Evolutionary conservation across 1,140 invertebrate genomes (phyloP), one percentile per base, ranked within the genome.

Genomic region (Leptinotarsa undecemlineata): DNA sequence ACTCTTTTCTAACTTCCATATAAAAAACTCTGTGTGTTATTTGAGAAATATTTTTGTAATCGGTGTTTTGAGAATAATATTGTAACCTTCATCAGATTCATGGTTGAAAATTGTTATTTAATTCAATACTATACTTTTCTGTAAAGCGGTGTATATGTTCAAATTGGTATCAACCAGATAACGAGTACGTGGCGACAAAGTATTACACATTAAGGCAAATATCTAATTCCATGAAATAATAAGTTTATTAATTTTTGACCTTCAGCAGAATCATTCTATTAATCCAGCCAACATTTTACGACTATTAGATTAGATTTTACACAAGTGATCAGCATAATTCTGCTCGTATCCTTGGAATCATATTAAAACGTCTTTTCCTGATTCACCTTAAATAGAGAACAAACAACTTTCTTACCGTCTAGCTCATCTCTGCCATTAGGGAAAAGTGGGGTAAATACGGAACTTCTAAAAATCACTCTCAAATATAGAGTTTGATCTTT

Each of bases 161-260:
- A 57, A 57, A 57, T 57, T n/a, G 4, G 51, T 15, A 57, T 17
- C n/a, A 57, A 17, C 51, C 51, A 57, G 51, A 57, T 57, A 57
- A 57, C 17, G 51, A 57, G n/a, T 57, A 57, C 15, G 51, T 57
- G 51, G 51, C 3, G 51, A 57, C 51, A 57, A 57, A 57, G 51
- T 19, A 68, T 47, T 42, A 42, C 19, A 68, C 23, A 68, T 47
- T 23, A 66, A 68, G 15, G 42, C 19, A 68, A 14, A 64, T 19
- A 68, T 48, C n/a, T 47, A 42, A 42, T 68, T 68, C 66, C 33
- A 47, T 68, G 66, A 68, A 68, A 15, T 42, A 68, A 68, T 68
- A 6, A 47, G 42, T 68, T 68, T 47, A 68, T 42, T 68, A 68
- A 26, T 68, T 68, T 68, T 68, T 20, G 66, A 68, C 66, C 66